phyloP scores from a whole-genome alignment of 2,888 invertebrate species.

The Agrotis segetum region DNA sequence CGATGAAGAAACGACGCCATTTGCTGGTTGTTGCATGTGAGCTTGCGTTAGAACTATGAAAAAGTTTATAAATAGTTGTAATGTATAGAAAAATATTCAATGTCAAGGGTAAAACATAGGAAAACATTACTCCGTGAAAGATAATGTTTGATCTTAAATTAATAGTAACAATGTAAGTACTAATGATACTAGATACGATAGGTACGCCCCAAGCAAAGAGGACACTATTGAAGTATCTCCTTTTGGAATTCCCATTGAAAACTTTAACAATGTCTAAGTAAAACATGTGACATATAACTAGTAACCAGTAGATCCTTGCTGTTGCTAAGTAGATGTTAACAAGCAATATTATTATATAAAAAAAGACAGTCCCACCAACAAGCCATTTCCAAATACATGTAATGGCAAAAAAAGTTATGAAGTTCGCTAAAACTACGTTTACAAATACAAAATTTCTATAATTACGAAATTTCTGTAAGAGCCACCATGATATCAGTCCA shows the following conservation, averaged over 20 bases:
- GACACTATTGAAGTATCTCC: neutral
- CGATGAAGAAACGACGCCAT: constrained; percentile 6
- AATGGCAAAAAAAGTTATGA: neutral
- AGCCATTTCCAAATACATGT: no score
- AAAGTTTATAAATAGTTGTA: constrained; percentile 6
- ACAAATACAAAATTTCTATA: constrained; percentile 7
- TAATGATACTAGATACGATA: neutral
- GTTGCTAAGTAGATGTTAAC: neutral
- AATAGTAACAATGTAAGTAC: neutral
- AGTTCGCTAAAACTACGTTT: constrained; percentile 1
- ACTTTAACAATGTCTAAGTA: constrained; percentile 13
- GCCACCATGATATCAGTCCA: neutral
- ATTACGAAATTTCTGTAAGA: no score
- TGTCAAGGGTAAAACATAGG: neutral
- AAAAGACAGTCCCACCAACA: neutral
- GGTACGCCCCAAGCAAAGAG: constrained; percentile 10
- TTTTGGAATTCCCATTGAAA: neutral
- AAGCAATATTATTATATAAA: neutral
- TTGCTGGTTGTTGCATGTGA: neutral
- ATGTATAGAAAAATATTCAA: neutral
- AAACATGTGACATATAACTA: constrained; percentile 13
- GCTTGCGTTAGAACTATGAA: neutral
- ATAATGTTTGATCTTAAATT: neutral
- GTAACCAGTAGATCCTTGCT: neutral
- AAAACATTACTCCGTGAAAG: no score